Evolutionary conservation across 1,140 invertebrate species (phyloP).

Genomic region (Bombus sibiricus): DNA sequence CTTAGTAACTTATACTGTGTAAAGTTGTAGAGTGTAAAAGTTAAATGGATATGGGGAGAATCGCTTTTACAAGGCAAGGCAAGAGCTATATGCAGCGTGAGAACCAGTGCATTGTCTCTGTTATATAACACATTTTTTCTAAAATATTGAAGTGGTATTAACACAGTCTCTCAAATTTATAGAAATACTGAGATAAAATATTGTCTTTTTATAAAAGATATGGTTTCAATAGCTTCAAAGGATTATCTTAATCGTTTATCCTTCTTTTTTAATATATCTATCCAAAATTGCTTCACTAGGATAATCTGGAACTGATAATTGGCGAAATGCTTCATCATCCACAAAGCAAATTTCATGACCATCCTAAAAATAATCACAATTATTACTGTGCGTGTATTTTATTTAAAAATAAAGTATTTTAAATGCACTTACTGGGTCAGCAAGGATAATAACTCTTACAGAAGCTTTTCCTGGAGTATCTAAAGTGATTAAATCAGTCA

Average conservation of each 20-base stretch:
- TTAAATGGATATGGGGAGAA: neutral
- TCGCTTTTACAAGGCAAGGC: neutral
- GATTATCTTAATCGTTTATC: neutral
- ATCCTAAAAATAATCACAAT: conserved; percentile 84
- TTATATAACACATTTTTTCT: neutral
- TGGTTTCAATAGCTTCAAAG: neutral
- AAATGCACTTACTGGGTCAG: conserved; percentile 89
- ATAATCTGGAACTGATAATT: conserved; percentile 94
- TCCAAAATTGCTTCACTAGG: conserved; percentile 91
- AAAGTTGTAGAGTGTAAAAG: too few relatives aligned
- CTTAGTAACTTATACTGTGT: too few relatives aligned
- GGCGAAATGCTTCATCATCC: conserved; percentile 95
- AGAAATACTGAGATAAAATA: conserved; percentile 27
- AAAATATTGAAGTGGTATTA: neutral
- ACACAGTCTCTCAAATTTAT: neutral
- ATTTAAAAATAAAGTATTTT: neutral
- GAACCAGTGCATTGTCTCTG: neutral
- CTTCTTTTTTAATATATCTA: conserved; percentile 90
- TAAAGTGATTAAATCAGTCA: conserved; percentile 94
- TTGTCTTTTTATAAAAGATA: neutral
- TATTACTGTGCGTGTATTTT: conserved; percentile 16
- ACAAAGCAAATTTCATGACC: conserved; percentile 99
- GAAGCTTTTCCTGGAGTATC: conserved; percentile 98
- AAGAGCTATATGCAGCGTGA: neutral
- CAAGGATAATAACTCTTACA: conserved; percentile 97